A percentile compares a stretch with the other conserved stretches of the same genome.
phyloP scores from a whole-genome alignment of 2,888 invertebrate species.

The Drosophila differens region DNA sequence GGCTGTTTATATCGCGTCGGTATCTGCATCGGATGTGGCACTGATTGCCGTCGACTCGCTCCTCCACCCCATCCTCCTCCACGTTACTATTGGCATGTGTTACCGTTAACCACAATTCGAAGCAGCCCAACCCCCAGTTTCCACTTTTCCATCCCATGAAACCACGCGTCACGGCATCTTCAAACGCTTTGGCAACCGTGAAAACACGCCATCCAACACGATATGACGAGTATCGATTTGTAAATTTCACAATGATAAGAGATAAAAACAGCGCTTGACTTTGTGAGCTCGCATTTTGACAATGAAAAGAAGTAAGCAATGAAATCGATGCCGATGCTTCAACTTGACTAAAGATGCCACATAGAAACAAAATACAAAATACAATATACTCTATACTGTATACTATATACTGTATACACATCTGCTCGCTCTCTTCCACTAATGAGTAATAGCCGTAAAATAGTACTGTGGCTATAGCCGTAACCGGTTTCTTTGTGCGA shows the following conservation, averaged over 20 bases:
- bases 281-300: slow-evolving; percentile 63
- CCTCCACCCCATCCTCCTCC: too few species aligned
- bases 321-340: slow-evolving; percentile 33
- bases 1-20: slow-evolving; percentile 44
- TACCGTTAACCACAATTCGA: slow-evolving; percentile 32
- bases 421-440: slow-evolving; percentile 1
- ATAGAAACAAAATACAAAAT: neutral
- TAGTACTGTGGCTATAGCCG: slow-evolving; percentile 31
- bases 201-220: slow-evolving; percentile 62
- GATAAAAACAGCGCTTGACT: slow-evolving; percentile 60
- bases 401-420: neutral
- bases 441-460: slow-evolving; percentile 25
- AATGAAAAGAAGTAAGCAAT: slow-evolving; percentile 68
- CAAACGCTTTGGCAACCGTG: slow-evolving; percentile 60
- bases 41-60: slow-evolving; percentile 52
- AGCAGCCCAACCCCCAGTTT: slow-evolving; percentile 13
- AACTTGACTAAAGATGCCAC: slow-evolving; percentile 31
- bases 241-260: slow-evolving; percentile 78
- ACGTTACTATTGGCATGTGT: neutral
- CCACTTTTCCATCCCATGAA: slow-evolving; percentile 15
- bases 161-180: slow-evolving; percentile 68
- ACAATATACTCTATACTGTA: too few species aligned
- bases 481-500: slow-evolving; percentile 46
- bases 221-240: slow-evolving; percentile 78
- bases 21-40: slow-evolving; percentile 73